phyloP scores from a whole-genome alignment of 2,888 invertebrate genomes.

The Chouioia cunea region DNA sequence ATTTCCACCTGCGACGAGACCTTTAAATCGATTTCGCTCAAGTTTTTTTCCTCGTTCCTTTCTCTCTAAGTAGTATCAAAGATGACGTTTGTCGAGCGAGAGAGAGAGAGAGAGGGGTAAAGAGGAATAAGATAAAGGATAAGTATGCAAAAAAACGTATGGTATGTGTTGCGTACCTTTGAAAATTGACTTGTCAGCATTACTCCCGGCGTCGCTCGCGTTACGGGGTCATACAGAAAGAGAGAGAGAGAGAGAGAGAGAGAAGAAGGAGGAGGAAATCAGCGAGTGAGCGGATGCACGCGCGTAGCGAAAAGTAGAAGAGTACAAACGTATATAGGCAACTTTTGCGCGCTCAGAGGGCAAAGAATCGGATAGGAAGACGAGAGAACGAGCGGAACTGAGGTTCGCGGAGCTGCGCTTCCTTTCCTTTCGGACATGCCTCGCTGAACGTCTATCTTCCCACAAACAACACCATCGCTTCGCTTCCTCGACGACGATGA shows the following conservation, averaged over 20 bases:
- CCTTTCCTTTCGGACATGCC: conserved; percentile 66
- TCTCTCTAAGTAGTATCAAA: background rate
- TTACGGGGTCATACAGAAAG: conserved; percentile 38
- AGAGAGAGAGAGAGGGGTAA: background rate
- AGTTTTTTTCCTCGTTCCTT: background rate
- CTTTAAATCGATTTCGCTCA: background rate
- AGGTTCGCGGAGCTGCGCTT: conserved; percentile 68
- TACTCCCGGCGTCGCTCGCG: background rate
- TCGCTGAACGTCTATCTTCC: conserved; percentile 65
- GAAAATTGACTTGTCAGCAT: conserved; percentile 36
- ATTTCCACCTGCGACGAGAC: conserved; percentile 27
- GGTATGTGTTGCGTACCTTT: background rate
- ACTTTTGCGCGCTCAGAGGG: no score
- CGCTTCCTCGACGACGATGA: background rate
- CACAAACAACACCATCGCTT: conserved; percentile 54
- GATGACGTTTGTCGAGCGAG: background rate
- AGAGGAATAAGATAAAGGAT: background rate
- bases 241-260: conserved; percentile 17
- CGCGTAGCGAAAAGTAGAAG: conserved; percentile 16
- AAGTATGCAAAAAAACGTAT: background rate
- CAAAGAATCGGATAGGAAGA: conserved; percentile 59
- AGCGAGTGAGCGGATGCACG: conserved; percentile 33
- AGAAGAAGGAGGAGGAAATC: conserved; percentile 30
- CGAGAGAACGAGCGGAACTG: conserved; percentile 67
- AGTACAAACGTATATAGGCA: no score